A percentile compares a stretch with the other conserved stretches of the same genome.
Conservation (phyloP, 2,113 vertebrate genomes). For the Misgurnus anguillicaudatus region DNA sequence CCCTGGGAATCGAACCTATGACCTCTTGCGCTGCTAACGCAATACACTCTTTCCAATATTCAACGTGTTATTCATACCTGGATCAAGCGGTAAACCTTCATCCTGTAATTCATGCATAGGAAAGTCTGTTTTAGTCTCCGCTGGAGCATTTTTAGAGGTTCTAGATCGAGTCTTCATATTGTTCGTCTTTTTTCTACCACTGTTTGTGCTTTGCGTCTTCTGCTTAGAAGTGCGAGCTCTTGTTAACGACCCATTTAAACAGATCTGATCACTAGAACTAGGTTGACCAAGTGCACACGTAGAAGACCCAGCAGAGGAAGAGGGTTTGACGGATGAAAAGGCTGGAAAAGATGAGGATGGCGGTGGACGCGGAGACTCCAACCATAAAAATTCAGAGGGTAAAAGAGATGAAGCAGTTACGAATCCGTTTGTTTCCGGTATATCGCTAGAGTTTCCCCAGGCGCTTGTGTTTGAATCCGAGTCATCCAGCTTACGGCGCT, state of each 20-base stretch:
- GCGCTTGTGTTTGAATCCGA: not conserved
- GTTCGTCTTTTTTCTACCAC: conserved; percentile 29
- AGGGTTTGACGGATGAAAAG: conserved; percentile 13
- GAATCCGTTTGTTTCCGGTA: conserved; percentile 45
- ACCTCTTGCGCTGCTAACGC: too few relatives aligned
- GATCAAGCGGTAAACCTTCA: not conserved
- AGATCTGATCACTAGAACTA: not conserved
- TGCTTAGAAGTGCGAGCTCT: not conserved
- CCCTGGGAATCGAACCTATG: too few relatives aligned
- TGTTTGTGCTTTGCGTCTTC: not conserved
- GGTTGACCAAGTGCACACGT: not conserved
- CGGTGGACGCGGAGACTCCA: conserved; percentile 34
- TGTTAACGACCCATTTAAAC: not conserved
- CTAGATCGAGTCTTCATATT: not conserved
- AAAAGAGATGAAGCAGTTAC: conserved; percentile 54
- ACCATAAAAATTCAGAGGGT: conserved; percentile 16
- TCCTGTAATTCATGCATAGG: not conserved
- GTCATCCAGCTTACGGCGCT: conserved; percentile 51
- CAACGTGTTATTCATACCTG: conserved; percentile 13
- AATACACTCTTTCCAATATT: not conserved
- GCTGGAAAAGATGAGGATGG: conserved; percentile 13
- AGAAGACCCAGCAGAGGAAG: conserved; percentile 31
- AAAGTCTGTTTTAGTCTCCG: not conserved
- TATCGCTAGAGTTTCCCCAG: not conserved
- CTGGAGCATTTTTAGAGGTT: conserved; percentile 33